phyloP scores from a whole-genome alignment of 2,888 invertebrate genomes.

The Catocala sponsa region DNA sequence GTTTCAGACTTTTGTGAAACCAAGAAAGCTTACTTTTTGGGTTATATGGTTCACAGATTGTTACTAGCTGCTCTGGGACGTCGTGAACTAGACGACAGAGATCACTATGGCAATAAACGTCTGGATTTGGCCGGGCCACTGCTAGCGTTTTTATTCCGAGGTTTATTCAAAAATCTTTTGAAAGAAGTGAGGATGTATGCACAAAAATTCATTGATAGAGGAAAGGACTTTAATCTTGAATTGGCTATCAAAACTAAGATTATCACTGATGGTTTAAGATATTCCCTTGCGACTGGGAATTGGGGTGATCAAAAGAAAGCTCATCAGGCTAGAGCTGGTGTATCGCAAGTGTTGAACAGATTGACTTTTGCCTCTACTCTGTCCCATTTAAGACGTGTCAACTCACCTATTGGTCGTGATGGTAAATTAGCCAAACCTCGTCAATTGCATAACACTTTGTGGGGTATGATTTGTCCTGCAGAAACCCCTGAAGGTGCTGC shows the following conservation, averaged over 20 bases:
- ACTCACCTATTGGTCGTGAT: conserved; percentile 99
- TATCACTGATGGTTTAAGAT: conserved; percentile 98
- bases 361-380: conserved; percentile 99
- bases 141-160: conserved; percentile 98
- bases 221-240: conserved; percentile 99
- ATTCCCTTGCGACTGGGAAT: conserved; percentile 99
- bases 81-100: conserved; percentile 99
- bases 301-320: conserved; percentile 99
- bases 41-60: conserved; percentile 99
- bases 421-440: conserved; percentile 99
- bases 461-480: conserved; percentile 99
- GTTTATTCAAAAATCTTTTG: conserved; percentile 97
- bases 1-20: conserved; percentile 99
- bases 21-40: conserved; percentile 99
- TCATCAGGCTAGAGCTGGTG: conserved; percentile 98
- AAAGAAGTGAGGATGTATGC: conserved; percentile 99
- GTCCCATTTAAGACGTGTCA: conserved; percentile 98
- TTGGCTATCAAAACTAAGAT: conserved; percentile 98
- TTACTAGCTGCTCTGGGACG: conserved; percentile 97
- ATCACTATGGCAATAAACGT: conserved; percentile 99
- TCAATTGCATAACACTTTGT: conserved; percentile 99
- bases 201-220: conserved; percentile 99
- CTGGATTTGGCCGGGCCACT: conserved; percentile 99
- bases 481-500: conserved; percentile 99
- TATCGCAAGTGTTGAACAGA: conserved; percentile 99